A percentile compares a stretch with the other conserved stretches of the same genome.
These are phyloP conservation scores for Poecilia latipinna DNA, from an alignment of 2,113 vertebrate species.

Conservation along the genomic window DNA sequence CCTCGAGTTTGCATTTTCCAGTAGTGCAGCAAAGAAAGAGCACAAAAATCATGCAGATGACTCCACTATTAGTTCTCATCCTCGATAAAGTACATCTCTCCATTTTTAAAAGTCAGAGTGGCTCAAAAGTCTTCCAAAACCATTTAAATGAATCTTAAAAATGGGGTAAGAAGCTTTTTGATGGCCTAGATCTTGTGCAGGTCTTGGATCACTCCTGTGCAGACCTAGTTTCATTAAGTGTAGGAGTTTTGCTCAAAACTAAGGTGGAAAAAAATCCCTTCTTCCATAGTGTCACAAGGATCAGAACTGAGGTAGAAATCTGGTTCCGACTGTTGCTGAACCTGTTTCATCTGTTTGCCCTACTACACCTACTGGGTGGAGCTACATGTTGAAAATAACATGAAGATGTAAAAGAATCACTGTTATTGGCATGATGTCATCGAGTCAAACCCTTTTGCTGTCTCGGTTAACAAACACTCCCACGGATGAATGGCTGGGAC, in stretches of 20 bases:
- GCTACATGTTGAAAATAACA: background rate
- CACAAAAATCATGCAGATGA: constrained; percentile 5
- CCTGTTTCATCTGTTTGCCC: constrained; percentile 49
- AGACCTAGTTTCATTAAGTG: background rate
- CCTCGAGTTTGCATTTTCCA: constrained; percentile 36
- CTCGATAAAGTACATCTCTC: background rate
- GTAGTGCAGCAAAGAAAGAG: constrained; percentile 30
- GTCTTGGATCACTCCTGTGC: background rate
- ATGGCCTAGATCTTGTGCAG: too few species aligned
- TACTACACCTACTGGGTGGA: constrained; percentile 42
- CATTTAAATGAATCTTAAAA: background rate
- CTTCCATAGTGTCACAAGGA: background rate
- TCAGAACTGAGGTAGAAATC: background rate
- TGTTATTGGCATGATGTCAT: background rate
- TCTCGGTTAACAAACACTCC: background rate
- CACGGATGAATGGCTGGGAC: background rate
- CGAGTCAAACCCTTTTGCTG: background rate
- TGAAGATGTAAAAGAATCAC: background rate
- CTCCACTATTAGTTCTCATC: background rate
- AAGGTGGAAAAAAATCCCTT: background rate
- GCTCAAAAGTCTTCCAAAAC: background rate
- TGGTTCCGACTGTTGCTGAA: constrained; percentile 46
- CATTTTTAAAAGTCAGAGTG: constrained; percentile 15
- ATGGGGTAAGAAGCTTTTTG: background rate
- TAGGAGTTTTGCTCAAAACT: background rate